phyloP scores from a whole-genome alignment of 2,888 invertebrate species.

The Chrysodeixis includens region DNA sequence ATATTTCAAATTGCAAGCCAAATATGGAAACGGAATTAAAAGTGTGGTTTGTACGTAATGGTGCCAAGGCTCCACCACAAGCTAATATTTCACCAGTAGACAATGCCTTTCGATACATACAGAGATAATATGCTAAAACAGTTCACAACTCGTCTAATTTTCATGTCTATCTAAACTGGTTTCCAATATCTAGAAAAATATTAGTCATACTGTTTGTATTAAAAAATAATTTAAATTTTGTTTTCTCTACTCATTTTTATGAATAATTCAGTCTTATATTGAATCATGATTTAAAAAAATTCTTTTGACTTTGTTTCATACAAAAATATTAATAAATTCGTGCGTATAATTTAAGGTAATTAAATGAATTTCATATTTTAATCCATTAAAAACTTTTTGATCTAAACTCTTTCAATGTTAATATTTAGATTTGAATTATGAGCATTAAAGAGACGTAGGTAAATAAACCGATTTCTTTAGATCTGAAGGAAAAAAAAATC shows the following conservation, averaged over 20 bases:
- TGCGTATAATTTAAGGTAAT: not conserved
- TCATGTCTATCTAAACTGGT: constrained; percentile 52
- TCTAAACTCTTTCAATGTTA: not conserved
- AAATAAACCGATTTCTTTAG: not conserved
- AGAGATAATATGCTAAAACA: constrained; percentile 53
- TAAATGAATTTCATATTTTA: not conserved
- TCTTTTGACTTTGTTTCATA: no score
- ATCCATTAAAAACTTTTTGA: not conserved
- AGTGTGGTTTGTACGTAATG: constrained; percentile 37
- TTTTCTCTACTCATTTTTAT: not conserved
- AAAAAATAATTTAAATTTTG: no score
- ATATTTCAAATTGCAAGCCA: constrained; percentile 17
- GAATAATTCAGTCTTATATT: not conserved
- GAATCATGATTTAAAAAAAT: not conserved
- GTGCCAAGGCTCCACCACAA: constrained; percentile 45
- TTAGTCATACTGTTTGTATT: not conserved
- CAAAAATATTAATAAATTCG: no score
- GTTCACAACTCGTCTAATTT: constrained; percentile 52
- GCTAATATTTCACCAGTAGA: constrained; percentile 43
- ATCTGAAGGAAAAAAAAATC: not conserved
- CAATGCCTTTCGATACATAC: constrained; percentile 52
- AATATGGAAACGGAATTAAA: constrained; percentile 41
- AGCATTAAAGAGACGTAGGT: not conserved
- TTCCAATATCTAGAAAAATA: constrained; percentile 28
- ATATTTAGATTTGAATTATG: not conserved